phyloP scores from a whole-genome alignment of 23 tunicate genomes.

The Pegea sp. region DNA sequence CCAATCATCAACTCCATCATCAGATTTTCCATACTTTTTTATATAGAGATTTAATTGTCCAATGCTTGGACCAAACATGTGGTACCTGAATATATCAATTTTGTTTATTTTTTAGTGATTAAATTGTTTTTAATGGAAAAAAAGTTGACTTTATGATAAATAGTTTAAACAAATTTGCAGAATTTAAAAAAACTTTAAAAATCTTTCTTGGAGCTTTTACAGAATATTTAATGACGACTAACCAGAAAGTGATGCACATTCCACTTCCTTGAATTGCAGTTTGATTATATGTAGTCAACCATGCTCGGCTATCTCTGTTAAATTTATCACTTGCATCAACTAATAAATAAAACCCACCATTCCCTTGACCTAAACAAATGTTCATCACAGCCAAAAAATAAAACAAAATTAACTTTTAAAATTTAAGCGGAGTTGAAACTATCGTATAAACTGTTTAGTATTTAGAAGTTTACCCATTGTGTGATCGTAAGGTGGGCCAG shows the following conservation, averaged over 20 bases:
- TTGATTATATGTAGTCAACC: conserved; percentile 57
- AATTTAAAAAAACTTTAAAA: background rate
- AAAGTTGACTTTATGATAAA: too few species aligned
- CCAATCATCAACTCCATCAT: conserved; percentile 35
- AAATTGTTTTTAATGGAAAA: too few species aligned
- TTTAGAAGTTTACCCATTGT: conserved; percentile 28
- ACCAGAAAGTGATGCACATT: conserved; percentile 78
- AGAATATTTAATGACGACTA: background rate
- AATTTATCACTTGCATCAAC: conserved; percentile 43
- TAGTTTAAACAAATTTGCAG: background rate
- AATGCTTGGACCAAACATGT: conserved; percentile 91
- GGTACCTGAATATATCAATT: conserved; percentile 81
- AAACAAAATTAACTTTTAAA: too few species aligned
- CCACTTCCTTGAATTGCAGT: conserved; percentile 59
- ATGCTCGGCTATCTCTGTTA: conserved; percentile 24
- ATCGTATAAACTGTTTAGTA: too few species aligned
- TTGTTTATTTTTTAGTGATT: too few species aligned
- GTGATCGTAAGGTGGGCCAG: conserved; percentile 78
- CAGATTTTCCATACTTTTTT: conserved; percentile 32
- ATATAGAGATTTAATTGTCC: conserved; percentile 26
- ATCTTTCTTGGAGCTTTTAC: background rate
- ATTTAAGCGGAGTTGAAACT: too few species aligned
- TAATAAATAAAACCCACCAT: conserved; percentile 52
- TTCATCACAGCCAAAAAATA: too few species aligned
- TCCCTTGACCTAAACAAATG: conserved; percentile 47